Conservation (phyloP, 2,797 vertebrate genomes). For the Alcedo atthis region DNA sequence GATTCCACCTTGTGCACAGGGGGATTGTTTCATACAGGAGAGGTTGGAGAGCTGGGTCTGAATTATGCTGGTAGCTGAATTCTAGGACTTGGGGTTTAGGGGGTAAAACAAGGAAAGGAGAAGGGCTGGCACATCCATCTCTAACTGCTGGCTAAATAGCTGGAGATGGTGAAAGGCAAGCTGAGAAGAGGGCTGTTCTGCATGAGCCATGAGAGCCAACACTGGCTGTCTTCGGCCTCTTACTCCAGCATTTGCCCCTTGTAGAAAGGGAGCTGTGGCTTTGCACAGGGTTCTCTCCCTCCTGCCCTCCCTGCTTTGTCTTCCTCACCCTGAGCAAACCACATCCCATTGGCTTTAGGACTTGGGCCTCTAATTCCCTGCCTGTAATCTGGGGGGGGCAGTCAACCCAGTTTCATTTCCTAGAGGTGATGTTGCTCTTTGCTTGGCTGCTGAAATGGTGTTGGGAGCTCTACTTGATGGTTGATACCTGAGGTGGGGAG, state of each 20-base stretch:
- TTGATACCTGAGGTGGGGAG: neutral
- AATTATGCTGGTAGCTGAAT: neutral
- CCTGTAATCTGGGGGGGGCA: fast-evolving
- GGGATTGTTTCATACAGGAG: neutral
- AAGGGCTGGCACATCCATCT: neutral
- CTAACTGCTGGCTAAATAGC: neutral
- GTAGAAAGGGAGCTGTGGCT: neutral
- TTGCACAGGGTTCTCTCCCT: neutral
- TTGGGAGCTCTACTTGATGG: neutral
- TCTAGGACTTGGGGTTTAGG: neutral
- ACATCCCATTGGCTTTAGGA: fast-evolving
- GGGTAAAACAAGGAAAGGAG: no score
- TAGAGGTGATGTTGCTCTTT: neutral
- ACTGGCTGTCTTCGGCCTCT: neutral
- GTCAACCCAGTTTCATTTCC: neutral
- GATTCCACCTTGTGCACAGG: neutral
- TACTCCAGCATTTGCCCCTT: neutral
- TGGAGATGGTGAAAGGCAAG: neutral
- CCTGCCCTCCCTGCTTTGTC: neutral
- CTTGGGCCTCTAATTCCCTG: neutral
- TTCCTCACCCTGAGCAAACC: neutral
- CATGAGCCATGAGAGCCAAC: neutral
- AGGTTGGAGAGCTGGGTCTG: neutral
- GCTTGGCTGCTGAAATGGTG: neutral
- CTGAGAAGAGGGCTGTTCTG: neutral